phyloP scores from a whole-genome alignment of 2,113 vertebrate species.

The Istiophorus platypterus region DNA sequence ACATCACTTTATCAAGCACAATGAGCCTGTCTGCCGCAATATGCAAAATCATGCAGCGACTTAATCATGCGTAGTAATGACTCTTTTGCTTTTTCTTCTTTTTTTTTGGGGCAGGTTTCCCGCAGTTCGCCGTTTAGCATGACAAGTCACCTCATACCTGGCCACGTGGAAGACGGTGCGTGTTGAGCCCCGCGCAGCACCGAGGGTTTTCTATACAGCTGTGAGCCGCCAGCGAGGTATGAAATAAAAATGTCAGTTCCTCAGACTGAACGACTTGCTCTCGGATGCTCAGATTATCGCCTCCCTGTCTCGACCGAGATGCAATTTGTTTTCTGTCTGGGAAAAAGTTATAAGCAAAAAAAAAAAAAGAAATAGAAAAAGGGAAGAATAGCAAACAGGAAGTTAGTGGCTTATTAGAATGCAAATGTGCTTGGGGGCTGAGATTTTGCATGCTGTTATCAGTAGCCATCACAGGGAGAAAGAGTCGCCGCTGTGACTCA shows the following conservation, averaged over 20 bases:
- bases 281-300: conserved; percentile 66
- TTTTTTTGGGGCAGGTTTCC: conserved; percentile 1
- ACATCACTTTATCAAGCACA: conserved; percentile 14
- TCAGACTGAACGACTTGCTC: conserved; percentile 37
- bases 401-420: conserved; percentile 70
- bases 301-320: conserved; percentile 57
- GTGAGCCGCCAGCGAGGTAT: conserved; percentile 47
- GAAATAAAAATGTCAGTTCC: conserved; percentile 64
- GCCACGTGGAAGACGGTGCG: background rate
- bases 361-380: background rate
- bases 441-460: conserved; percentile 60
- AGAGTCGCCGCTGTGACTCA: conserved; percentile 68
- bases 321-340: conserved; percentile 76
- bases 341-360: conserved; percentile 45
- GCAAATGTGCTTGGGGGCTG: conserved; percentile 67
- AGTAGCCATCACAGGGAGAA: conserved; percentile 59
- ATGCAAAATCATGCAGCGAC: background rate
- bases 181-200: conserved; percentile 14
- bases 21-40: background rate
- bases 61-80: conserved; percentile 22
- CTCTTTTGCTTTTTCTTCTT: background rate
- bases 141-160: conserved; percentile 35
- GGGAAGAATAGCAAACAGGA: conserved; percentile 27
- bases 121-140: conserved; percentile 19
- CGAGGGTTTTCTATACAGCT: conserved; percentile 12